phyloP scores from a whole-genome alignment of 2,113 vertebrate genomes.

The Lanius ludovicianus region DNA sequence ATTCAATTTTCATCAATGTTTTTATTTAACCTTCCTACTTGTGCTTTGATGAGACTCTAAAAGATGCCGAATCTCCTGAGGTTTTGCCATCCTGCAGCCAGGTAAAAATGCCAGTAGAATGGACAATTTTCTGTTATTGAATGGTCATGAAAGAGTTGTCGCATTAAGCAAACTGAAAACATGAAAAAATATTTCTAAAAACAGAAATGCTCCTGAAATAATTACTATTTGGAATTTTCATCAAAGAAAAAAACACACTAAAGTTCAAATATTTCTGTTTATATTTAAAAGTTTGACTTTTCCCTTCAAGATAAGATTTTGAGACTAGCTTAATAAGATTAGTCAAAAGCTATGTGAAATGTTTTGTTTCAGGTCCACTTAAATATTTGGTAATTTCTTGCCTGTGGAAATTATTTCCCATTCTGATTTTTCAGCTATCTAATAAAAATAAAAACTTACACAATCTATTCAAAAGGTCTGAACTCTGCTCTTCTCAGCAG shows the following conservation, averaged over 20 bases:
- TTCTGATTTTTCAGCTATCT: not conserved
- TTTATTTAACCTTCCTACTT: not conserved
- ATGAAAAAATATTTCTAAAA: not conserved
- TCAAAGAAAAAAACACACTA: not conserved
- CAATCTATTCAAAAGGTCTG: not conserved
- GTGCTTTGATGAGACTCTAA: not conserved
- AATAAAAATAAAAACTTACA: not conserved
- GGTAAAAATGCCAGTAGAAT: not conserved
- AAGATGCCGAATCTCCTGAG: not conserved
- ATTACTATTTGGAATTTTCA: not conserved
- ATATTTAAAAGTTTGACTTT: not conserved
- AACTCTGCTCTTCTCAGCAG: not conserved
- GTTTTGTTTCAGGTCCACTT: not conserved
- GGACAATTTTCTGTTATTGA: not conserved
- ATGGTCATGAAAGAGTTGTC: not conserved
- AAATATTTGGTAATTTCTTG: not conserved
- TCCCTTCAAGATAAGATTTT: not conserved
- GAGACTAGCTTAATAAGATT: not conserved
- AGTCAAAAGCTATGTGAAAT: not conserved
- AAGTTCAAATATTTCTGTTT: not conserved
- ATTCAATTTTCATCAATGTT: not conserved
- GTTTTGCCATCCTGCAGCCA: not conserved
- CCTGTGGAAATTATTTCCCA: not conserved
- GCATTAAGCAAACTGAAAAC: not conserved
- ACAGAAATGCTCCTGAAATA: not conserved